phyloP scores from a whole-genome alignment of 2,113 vertebrate genomes.

The Phalacrocorax aristotelis region DNA sequence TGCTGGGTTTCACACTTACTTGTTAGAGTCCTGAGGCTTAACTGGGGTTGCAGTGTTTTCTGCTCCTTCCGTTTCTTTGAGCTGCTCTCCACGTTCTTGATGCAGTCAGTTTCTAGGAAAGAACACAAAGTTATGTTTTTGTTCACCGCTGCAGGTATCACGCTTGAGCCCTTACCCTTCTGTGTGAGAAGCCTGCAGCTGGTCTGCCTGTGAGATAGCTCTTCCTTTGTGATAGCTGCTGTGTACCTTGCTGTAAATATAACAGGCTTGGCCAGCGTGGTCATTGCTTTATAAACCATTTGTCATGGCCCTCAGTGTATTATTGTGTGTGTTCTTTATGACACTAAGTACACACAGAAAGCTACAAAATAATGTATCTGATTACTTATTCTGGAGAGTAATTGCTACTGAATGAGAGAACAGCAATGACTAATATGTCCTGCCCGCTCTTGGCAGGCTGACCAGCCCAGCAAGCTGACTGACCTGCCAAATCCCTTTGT shows the following conservation, averaged over 20 bases:
- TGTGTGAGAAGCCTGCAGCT: not conserved
- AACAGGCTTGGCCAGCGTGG: not conserved
- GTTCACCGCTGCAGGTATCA: not conserved
- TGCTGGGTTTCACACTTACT: not conserved
- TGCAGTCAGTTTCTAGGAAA: not conserved
- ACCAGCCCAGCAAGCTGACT: not conserved
- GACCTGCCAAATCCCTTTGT: not conserved
- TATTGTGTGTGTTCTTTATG: not conserved
- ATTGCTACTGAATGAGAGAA: not conserved
- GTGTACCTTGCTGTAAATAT: not conserved
- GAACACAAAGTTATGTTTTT: not conserved
- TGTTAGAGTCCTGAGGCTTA: not conserved
- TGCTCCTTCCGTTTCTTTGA: not conserved
- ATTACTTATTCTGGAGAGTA: slow-evolving; percentile 24
- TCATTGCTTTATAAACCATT: not conserved
- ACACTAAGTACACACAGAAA: not conserved
- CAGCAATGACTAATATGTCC: not conserved
- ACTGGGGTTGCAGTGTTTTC: not conserved
- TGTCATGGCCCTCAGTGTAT: not conserved
- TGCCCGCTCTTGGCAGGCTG: not conserved
- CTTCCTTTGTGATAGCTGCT: not conserved
- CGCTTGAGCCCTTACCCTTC: not conserved
- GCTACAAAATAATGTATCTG: not conserved
- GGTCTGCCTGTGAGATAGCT: not conserved
- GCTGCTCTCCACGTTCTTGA: fast-evolving